A percentile compares a stretch with the other conserved stretches of the same genome.
Evolutionary conservation across 2,113 vertebrate species (phyloP).

Genomic region (Gnathochromis pfefferi): DNA sequence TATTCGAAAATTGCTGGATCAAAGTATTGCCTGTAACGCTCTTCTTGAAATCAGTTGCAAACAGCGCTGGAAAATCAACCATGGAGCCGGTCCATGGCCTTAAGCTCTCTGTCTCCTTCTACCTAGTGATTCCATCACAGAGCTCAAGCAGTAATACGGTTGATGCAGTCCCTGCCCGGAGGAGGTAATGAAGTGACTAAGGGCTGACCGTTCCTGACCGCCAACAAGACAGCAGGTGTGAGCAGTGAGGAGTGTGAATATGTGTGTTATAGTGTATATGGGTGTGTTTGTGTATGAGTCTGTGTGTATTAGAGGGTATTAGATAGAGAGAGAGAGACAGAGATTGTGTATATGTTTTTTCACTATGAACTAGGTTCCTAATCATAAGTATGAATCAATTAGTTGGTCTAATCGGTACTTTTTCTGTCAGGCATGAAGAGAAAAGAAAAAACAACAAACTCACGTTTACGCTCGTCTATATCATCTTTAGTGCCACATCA

Average conservation of each 20-base stretch:
- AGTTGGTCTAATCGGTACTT: constrained; percentile 33
- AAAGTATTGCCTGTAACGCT: constrained; percentile 43
- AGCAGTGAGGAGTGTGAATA: constrained; percentile 1
- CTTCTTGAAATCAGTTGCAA: constrained; percentile 44
- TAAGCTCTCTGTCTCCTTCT: constrained; percentile 30
- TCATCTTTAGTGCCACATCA: constrained; percentile 48
- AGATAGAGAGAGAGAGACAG: not conserved
- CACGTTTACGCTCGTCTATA: constrained; percentile 15
- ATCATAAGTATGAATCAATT: constrained; percentile 48
- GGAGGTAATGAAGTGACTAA: constrained; percentile 59
- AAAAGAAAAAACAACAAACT: not conserved
- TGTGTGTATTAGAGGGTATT: not conserved
- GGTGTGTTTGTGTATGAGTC: not conserved
- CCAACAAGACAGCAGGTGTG: constrained; percentile 44
- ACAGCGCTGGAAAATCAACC: constrained; percentile 25
- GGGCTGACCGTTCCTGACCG: constrained; percentile 46
- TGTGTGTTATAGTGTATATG: not conserved
- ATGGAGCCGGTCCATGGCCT: constrained; percentile 7
- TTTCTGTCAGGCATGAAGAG: constrained; percentile 2
- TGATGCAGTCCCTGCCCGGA: constrained; percentile 41
- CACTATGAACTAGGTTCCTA: not conserved
- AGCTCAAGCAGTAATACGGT: constrained; percentile 41
- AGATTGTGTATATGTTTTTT: fast-evolving
- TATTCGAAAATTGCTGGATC: constrained; percentile 9
- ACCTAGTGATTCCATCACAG: constrained; percentile 35